Base-by-base conservation (phyloP, 2,113 vertebrate genomes). In the Ictalurus furcatus region DNA sequence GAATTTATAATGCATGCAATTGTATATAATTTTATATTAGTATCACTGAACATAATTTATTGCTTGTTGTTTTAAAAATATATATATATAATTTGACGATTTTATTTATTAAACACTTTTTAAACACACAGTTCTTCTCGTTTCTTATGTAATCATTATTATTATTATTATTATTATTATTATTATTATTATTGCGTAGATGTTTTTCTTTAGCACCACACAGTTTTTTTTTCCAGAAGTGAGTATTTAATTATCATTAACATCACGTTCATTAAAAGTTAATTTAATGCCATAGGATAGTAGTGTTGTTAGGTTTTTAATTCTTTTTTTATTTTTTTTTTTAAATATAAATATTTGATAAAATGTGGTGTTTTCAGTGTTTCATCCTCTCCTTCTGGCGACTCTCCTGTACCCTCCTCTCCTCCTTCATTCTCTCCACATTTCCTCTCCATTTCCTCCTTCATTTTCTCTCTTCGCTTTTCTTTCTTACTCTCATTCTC, bases 131-230 rank as follows among this genome's bases (percentile, higher is more conserved):
- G 92, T 91, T 93, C 94, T 89, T 94, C 94, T 94, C 93, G 93
- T 96, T 95, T 95, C 92, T 93, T 94, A 93, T 92, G 94, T 95
- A 94, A 93, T 94, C 94, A 95, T 95, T 95, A 91, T 95, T 93
- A 93, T 52, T 52, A 52, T 48, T 48, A 48, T 48, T 48, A 48
- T 48, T 48, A 48, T 48, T 44, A 44, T 44, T 40, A 40, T 40
- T 44, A 93, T 94, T 94, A 95, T 95, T 95, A 91, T 95, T 93
- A 93, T 52, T 52, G 9, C 91, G 88, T 94, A 94, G 79, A 67
- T 71, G 17, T 95, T 93, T 94, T 94, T 91, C 92, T 95, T 95
- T 93, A 92, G 93, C 93, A 91, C 94, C 34, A 83, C 89, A 90
- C 94, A 93, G 91, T 91, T 59, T 84, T 91, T 59, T 84, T 84